These are phyloP conservation scores for Drosophila borborema DNA, from an alignment of 2,888 invertebrate species.

Conservation along the genomic window DNA sequence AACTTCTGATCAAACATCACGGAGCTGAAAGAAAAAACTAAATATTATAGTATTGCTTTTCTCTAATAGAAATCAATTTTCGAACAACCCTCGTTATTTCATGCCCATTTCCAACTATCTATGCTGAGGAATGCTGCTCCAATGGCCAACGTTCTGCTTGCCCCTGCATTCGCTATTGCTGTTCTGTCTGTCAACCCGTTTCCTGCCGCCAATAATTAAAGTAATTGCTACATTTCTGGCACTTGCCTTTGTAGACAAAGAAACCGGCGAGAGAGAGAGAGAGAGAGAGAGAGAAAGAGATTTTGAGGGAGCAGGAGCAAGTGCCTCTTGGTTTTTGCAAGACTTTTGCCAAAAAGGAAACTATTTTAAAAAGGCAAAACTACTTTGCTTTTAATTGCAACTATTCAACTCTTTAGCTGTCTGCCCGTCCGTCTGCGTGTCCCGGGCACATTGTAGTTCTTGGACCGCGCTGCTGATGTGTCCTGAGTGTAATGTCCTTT, in stretches of 20 bases:
- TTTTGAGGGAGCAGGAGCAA: background rate
- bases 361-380: slow-evolving; percentile 79
- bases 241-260: slow-evolving; percentile 60
- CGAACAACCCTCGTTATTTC: slow-evolving; percentile 26
- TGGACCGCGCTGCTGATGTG: slow-evolving; percentile 47
- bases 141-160: slow-evolving; percentile 7
- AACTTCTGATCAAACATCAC: too few relatives aligned
- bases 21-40: too few relatives aligned
- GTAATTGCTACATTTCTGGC: slow-evolving; percentile 79
- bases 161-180: slow-evolving; percentile 23
- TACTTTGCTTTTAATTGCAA: slow-evolving; percentile 80
- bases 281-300: too few relatives aligned
- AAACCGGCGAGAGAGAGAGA: slow-evolving; percentile 1
- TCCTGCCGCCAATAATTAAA: slow-evolving; percentile 81
- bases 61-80: background rate
- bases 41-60: too few relatives aligned
- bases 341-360: slow-evolving; percentile 75
- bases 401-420: slow-evolving; percentile 53
- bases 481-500: slow-evolving; percentile 73
- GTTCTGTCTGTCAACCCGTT: slow-evolving; percentile 74
- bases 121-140: slow-evolving; percentile 1
- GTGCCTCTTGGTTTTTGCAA: slow-evolving; percentile 36
- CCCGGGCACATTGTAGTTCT: slow-evolving; percentile 66
- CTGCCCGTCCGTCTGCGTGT: slow-evolving; percentile 53
- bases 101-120: slow-evolving; percentile 17